These are phyloP conservation scores for Caenorhabditis inopinata DNA, from an alignment of 1,140 invertebrate genomes.

Conservation along the genomic window DNA sequence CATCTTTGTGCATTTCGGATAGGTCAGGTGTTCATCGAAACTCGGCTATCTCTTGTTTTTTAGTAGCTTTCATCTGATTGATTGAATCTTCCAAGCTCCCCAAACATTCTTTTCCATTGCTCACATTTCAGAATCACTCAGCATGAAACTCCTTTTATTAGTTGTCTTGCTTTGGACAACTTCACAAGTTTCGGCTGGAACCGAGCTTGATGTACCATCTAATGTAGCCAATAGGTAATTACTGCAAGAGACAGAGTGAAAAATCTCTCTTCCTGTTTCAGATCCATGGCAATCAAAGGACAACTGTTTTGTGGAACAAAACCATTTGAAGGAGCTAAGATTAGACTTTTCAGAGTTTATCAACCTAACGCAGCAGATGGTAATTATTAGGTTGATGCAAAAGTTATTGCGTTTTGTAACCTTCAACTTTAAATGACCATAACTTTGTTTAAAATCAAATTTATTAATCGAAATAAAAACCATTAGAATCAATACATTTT, in stretches of 20 bases:
- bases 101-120: not conserved
- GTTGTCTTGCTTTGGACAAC: not conserved
- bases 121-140: not conserved
- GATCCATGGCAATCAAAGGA: constrained; percentile 30
- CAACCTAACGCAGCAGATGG: constrained; percentile 26
- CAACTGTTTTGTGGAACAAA: constrained; percentile 36
- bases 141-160: not conserved
- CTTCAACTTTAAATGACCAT: too few relatives aligned
- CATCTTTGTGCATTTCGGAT: not conserved
- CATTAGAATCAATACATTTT: too few relatives aligned
- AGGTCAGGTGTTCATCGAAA: constrained; percentile 21
- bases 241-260: not conserved
- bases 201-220: constrained; percentile 14
- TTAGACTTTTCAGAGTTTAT: constrained; percentile 28
- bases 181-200: not conserved
- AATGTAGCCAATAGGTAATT: constrained; percentile 26
- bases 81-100: not conserved
- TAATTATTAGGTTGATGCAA: too few relatives aligned
- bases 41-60: not conserved
- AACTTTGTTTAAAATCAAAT: too few relatives aligned
- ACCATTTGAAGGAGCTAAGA: constrained; percentile 35
- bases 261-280: not conserved
- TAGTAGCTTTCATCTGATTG: not conserved
- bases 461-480: too few relatives aligned
- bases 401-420: too few relatives aligned